These are phyloP conservation scores for Clusia tigrina DNA, from an alignment of 2,888 invertebrate genomes.

Conservation along the genomic window DNA sequence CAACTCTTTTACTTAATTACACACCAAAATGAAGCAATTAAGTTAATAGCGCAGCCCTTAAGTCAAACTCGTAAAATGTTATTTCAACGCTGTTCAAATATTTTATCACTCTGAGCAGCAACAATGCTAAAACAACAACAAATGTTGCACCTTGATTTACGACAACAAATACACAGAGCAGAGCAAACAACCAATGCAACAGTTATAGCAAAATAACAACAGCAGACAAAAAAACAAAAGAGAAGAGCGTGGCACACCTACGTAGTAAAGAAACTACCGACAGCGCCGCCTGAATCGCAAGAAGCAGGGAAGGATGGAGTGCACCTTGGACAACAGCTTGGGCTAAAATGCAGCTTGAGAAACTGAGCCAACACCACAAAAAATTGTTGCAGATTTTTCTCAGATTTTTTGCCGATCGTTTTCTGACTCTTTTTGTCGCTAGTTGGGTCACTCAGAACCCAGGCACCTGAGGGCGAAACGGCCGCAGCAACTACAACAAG, in stretches of 20 bases:
- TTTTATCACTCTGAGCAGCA: slow-evolving; percentile 15
- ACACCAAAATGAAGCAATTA: too few relatives aligned
- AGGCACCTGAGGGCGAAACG: background rate
- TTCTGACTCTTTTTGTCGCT: too few relatives aligned
- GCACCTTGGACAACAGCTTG: background rate
- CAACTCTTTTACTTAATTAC: too few relatives aligned
- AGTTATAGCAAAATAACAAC: background rate
- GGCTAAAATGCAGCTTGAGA: background rate
- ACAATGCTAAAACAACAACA: background rate
- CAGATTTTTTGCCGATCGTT: background rate
- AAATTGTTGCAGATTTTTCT: slow-evolving; percentile 5
- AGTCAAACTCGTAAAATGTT: background rate
- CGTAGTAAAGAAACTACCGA: background rate
- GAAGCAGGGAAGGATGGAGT: background rate
- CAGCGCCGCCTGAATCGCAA: background rate
- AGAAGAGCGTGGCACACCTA: slow-evolving; percentile 1
- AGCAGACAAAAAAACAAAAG: too few relatives aligned
- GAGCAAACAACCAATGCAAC: background rate
- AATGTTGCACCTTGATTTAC: slow-evolving; percentile 27
- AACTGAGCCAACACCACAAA: background rate
- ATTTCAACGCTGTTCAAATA: background rate
- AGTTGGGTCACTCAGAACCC: background rate
- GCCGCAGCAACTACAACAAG: slow-evolving; percentile 2
- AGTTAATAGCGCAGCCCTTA: background rate
- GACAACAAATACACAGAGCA: background rate